Conservation (phyloP, 2,113 vertebrate genomes). For the Cinclus cinclus region DNA sequence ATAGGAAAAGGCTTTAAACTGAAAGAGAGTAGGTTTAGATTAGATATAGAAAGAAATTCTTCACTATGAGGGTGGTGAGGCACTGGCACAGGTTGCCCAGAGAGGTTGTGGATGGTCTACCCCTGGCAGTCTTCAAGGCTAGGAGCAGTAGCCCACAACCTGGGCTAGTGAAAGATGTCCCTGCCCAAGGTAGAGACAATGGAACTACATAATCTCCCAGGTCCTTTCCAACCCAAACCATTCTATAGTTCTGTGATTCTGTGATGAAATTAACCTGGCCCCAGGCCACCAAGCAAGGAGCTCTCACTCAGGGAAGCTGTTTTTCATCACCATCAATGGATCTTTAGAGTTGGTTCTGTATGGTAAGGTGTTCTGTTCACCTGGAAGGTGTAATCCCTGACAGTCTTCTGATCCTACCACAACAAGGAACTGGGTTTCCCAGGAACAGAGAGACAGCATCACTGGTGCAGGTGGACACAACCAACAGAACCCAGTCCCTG, state of each 20-base stretch:
- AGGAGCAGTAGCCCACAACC: neutral
- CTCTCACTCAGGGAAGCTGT: neutral
- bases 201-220: neutral
- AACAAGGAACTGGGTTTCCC: neutral
- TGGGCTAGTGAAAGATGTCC: neutral
- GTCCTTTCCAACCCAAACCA: neutral
- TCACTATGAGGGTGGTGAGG: neutral
- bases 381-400: neutral
- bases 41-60: neutral
- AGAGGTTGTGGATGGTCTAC: neutral
- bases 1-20: neutral
- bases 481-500: neutral
- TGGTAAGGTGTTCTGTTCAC: neutral
- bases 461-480: neutral
- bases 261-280: neutral
- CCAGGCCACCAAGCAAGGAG: neutral
- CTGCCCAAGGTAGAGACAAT: accelerated
- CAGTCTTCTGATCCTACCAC: neutral
- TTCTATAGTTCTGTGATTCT: neutral
- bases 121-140: neutral
- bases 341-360: neutral
- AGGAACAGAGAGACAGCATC: neutral
- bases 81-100: neutral
- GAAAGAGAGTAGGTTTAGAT: neutral
- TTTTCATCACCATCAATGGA: neutral